Evolutionary conservation across 1,140 invertebrate species (phyloP).

Genomic region (Metaphire vulgaris): DNA sequence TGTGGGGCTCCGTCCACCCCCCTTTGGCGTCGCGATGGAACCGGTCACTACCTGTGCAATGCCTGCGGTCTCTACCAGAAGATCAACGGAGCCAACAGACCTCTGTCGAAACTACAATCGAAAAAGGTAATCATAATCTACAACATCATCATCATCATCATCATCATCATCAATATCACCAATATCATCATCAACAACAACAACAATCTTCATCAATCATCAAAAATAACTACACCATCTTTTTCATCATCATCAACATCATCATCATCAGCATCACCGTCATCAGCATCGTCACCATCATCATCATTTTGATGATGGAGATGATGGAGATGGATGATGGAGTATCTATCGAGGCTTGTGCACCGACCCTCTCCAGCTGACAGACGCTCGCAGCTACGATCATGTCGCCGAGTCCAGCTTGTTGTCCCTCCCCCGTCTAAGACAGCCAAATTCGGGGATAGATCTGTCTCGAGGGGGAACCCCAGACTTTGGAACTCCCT

Average conservation of each 20-base stretch:
- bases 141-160: background rate
- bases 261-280: background rate
- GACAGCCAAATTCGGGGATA: too few species aligned
- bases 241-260: background rate
- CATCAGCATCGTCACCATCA: background rate
- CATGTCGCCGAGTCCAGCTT: too few species aligned
- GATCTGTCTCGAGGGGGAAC: too few species aligned
- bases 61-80: constrained; percentile 96
- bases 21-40: constrained; percentile 87
- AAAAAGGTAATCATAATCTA: background rate
- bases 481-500: too few species aligned
- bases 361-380: too few species aligned
- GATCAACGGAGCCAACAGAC: constrained; percentile 94
- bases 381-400: too few species aligned
- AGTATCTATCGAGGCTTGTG: too few species aligned
- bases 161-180: background rate
- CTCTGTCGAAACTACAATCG: too few species aligned
- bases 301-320: background rate
- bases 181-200: background rate
- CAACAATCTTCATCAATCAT: background rate
- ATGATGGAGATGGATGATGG: too few species aligned
- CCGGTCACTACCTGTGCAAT: constrained; percentile 95
- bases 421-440: too few species aligned
- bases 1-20: constrained; percentile 93
- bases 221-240: background rate